These are phyloP conservation scores for Rhyacophila evoluta DNA, from an alignment of 2,888 invertebrate genomes.

Conservation along the genomic window DNA sequence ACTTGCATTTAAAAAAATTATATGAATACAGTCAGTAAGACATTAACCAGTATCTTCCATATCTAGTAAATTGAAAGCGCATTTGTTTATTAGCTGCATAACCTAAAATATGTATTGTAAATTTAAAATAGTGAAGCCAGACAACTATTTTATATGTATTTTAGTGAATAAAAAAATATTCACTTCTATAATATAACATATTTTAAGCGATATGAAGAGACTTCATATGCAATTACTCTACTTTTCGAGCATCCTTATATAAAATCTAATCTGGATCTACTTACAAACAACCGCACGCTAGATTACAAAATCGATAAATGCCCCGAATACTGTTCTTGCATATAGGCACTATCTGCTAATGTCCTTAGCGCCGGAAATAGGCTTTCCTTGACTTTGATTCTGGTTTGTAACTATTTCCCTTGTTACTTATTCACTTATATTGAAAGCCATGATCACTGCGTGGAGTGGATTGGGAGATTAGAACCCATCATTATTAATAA, in stretches of 20 bases:
- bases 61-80: too few relatives aligned
- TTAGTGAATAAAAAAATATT: too few relatives aligned
- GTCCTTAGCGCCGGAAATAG: conserved; percentile 18
- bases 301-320: conserved; percentile 22
- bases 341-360: conserved; percentile 14
- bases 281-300: neutral
- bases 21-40: too few relatives aligned
- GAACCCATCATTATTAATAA: neutral
- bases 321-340: neutral
- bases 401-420: conserved; percentile 6
- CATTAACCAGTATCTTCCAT: too few relatives aligned
- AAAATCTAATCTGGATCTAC: conserved; percentile 11
- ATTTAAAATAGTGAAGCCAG: too few relatives aligned
- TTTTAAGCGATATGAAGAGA: too few relatives aligned
- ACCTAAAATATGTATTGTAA: too few relatives aligned
- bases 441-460: conserved; percentile 16
- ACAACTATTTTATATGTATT: too few relatives aligned
- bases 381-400: conserved; percentile 9
- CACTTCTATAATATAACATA: too few relatives aligned
- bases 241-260: neutral
- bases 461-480: conserved; percentile 4
- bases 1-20: too few relatives aligned
- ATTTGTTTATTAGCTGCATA: too few relatives aligned
- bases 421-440: conserved; percentile 9
- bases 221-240: too few relatives aligned